These are phyloP conservation scores for Hemiscyllium ocellatum DNA, from an alignment of 2,113 vertebrate species.

Conservation along the genomic window DNA sequence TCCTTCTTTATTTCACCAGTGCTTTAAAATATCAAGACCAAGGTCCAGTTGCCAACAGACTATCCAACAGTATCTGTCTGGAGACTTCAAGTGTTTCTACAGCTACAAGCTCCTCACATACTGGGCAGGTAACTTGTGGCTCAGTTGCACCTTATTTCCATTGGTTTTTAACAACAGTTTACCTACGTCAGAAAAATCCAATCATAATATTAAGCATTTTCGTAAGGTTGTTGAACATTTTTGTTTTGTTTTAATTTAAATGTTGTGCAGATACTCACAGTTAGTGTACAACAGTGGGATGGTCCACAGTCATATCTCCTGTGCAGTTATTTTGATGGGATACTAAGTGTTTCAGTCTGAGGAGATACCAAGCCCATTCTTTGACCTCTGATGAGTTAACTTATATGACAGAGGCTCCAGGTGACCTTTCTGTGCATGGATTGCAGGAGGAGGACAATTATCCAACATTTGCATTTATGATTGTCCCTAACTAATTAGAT, in stretches of 20 bases:
- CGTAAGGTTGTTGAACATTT: neutral
- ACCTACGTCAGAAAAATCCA: neutral
- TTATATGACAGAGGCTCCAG: neutral
- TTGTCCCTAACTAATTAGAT: neutral
- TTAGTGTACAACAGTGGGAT: neutral
- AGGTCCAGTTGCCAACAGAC: slow-evolving; percentile 41
- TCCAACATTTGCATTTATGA: neutral
- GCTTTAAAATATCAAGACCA: slow-evolving; percentile 48
- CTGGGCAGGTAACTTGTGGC: slow-evolving; percentile 19
- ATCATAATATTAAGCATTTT: neutral
- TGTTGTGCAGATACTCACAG: neutral
- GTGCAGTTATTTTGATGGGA: neutral
- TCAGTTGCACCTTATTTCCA: neutral
- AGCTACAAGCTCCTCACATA: slow-evolving; percentile 9
- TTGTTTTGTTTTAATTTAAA: neutral
- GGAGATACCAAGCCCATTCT: neutral
- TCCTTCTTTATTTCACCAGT: slow-evolving; percentile 40
- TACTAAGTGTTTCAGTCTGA: neutral
- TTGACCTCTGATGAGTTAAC: neutral
- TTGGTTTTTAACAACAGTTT: neutral
- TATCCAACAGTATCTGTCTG: slow-evolving; percentile 53
- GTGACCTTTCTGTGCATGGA: neutral
- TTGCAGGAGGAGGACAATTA: neutral
- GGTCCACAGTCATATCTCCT: neutral
- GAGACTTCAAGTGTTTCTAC: slow-evolving; percentile 41